Evolutionary conservation across 2,888 invertebrate species (phyloP), one percentile per base, ranked within the genome.

Genomic region (Chrysomela aeneicollis): DNA sequence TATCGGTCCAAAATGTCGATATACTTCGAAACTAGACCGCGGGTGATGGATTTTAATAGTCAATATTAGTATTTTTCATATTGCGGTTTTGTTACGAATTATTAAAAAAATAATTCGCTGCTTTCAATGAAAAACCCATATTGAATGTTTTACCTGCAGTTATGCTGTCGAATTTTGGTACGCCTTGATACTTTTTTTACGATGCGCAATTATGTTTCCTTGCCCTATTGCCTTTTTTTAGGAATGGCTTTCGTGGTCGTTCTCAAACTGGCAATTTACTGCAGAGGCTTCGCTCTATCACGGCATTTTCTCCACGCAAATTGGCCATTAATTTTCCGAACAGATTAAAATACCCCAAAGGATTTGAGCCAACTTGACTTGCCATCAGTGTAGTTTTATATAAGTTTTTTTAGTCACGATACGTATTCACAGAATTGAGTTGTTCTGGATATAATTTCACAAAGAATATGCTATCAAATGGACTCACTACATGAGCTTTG

Each of bases 311-410:
- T 30, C 49, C 17, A 26, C 12, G 30, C 55, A 65, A 65, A 58
- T 59, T 65, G 59, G 17, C 32, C 58, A 62, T 65, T 61, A 65
- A 62, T 65, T 42, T 42, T 15, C 42, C 42, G 15, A 15, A 42
- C 15, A 42, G 42, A 42, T 42, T 15, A 42, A 42, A 42, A 42
- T 42, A 42, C 42, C 42, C n/a, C 15, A n/a, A 42, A 42, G 42
- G 42, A 42, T 42, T 42, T 15, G n/a, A 42, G 42, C 42, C n/a
- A 15, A 6, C 15, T 42, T 42, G 15, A 42, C 42, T 42, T 42
- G 35, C 35, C 35, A 35, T 35, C 35, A 35, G 2, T 35, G 12
- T 35, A 10, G 35, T 35, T 35, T 35, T 35, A 35, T 26, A n/a
- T n/a, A n/a, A 3, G 26, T 26, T 26, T 26, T 6, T 26, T 26